Evolutionary conservation across 2,113 vertebrate species (phyloP).

Genomic region (Embiotoca jacksoni): DNA sequence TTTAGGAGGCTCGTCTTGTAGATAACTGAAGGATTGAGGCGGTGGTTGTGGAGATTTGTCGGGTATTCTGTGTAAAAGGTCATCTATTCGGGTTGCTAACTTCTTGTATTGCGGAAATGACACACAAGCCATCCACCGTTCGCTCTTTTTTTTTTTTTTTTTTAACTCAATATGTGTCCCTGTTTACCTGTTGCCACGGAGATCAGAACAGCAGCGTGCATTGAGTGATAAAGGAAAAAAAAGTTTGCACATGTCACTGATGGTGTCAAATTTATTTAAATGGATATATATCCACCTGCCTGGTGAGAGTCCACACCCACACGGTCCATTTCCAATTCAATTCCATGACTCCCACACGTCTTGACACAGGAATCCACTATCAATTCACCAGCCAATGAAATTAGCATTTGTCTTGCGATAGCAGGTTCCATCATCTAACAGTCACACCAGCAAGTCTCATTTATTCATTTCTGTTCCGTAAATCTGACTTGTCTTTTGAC

Average conservation of each 20-base stretch:
- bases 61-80: conserved; percentile 29
- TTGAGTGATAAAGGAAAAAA: conserved; percentile 26
- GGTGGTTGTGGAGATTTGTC: not conserved
- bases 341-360: conserved; percentile 47
- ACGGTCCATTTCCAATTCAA: conserved; percentile 52
- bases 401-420: conserved; percentile 47
- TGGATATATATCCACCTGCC: conserved; percentile 51
- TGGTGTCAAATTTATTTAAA: conserved; percentile 62
- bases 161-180: conserved; percentile 47
- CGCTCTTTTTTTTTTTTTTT: conserved; percentile 5
- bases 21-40: not conserved
- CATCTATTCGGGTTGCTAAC: conserved; percentile 19
- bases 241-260: conserved; percentile 47
- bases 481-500: conserved; percentile 48
- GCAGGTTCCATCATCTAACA: conserved; percentile 39
- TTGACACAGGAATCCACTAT: conserved; percentile 35
- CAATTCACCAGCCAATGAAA: conserved; percentile 55
- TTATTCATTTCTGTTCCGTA: conserved; percentile 14
- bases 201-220: conserved; percentile 21
- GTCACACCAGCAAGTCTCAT: conserved; percentile 23
- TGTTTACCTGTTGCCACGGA: conserved; percentile 51
- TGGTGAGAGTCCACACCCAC: conserved; percentile 22
- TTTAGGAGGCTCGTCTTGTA: not conserved
- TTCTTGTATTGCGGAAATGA: conserved; percentile 28
- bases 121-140: conserved; percentile 17